Evolutionary conservation across 2,888 invertebrate species (phyloP).

Genomic region (Leptinotarsa peninsularis): DNA sequence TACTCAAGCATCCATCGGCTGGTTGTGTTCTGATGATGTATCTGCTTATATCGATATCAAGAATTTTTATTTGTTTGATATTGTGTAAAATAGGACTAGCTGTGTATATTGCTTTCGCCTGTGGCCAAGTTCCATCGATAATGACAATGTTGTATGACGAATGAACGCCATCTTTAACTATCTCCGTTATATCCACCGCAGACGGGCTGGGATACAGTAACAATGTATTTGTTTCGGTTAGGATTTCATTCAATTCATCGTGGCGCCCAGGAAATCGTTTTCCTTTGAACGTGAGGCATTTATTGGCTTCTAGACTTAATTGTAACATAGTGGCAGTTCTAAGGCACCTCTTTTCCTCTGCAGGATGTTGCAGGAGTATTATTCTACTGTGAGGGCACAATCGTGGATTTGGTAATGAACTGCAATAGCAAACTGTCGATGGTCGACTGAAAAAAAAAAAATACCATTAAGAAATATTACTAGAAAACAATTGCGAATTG

Average conservation of each 20-base stretch:
- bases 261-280: conserved; percentile 85
- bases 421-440: conserved; percentile 89
- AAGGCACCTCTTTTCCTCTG: conserved; percentile 89
- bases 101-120: conserved; percentile 91
- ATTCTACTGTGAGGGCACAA: conserved; percentile 78
- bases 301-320: conserved; percentile 78
- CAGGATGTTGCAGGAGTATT: conserved; percentile 91
- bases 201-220: conserved; percentile 84
- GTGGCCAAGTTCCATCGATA: conserved; percentile 96
- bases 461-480: neutral
- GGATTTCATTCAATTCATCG: conserved; percentile 74
- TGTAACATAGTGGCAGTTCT: conserved; percentile 91
- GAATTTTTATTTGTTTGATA: conserved; percentile 84
- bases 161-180: conserved; percentile 60
- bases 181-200: conserved; percentile 70
- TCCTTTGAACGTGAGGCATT: conserved; percentile 84
- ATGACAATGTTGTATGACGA: conserved; percentile 78
- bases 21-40: conserved; percentile 96
- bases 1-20: conserved; percentile 90
- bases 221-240: conserved; percentile 77
- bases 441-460: conserved; percentile 76
- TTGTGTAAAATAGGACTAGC: conserved; percentile 81
- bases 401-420: conserved; percentile 79
- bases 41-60: conserved; percentile 79
- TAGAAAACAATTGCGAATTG: neutral